These are phyloP conservation scores for Drosophila stalkeri DNA, from an alignment of 2,888 invertebrate genomes.

Conservation along the genomic window DNA sequence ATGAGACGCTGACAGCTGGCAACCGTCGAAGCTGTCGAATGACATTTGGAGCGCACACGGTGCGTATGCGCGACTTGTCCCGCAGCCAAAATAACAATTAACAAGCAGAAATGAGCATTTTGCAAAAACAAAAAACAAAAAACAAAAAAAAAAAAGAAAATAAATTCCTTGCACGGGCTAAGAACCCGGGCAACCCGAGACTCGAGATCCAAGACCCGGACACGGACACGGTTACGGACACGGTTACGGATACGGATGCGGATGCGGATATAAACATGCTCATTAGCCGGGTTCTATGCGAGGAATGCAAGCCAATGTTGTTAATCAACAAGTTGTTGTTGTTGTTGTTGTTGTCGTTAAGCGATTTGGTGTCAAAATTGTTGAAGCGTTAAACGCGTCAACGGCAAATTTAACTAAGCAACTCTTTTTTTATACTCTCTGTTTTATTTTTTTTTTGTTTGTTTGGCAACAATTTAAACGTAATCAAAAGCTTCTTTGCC, in stretches of 20 bases:
- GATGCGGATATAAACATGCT: conserved; percentile 52
- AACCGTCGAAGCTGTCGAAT: conserved; percentile 44
- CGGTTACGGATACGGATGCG: conserved; percentile 13
- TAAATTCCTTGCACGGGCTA: conserved; percentile 23
- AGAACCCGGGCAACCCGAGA: conserved; percentile 3
- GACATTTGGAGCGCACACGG: conserved; percentile 44
- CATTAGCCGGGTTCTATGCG: conserved; percentile 46
- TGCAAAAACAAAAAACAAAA: conserved; percentile 12
- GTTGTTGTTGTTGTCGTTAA: conserved; percentile 4
- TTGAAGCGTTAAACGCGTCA: conserved; percentile 25
- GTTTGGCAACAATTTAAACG: conserved; percentile 11
- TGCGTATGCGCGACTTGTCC: conserved; percentile 50
- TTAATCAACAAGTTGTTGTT: conserved; percentile 39
- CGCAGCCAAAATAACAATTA: conserved; percentile 56
- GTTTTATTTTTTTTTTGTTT: background rate
- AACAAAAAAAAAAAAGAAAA: too few species aligned
- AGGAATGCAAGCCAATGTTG: conserved; percentile 22
- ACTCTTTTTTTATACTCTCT: too few species aligned
- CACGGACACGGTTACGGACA: background rate
- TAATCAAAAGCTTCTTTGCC: background rate
- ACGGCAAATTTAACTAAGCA: background rate
- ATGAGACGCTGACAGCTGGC: conserved; percentile 36
- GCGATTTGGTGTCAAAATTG: conserved; percentile 31
- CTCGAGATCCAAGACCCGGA: background rate
- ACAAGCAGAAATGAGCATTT: conserved; percentile 42